phyloP scores from a whole-genome alignment of 2,113 vertebrate species.

The Odontophorus gujanensis region DNA sequence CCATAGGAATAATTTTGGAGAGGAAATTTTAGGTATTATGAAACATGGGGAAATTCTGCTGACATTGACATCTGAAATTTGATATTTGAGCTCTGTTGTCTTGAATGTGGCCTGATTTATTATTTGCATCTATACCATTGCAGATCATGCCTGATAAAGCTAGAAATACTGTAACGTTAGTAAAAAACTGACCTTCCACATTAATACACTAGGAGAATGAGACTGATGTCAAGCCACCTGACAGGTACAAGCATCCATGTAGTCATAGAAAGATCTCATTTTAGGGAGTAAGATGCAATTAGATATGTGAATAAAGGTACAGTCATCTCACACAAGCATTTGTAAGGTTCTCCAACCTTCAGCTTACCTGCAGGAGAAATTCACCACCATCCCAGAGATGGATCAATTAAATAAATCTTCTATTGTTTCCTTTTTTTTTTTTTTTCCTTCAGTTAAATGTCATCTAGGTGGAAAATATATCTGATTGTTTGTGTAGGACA shows the following conservation, averaged over 20 bases:
- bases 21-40: neutral
- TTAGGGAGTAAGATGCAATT: neutral
- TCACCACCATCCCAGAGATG: neutral
- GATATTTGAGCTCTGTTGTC: neutral
- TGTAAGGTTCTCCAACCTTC: neutral
- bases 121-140: neutral
- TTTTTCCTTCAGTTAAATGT: neutral
- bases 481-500: neutral
- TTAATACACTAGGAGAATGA: neutral
- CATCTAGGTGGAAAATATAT: neutral
- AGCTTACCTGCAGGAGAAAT: neutral
- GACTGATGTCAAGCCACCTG: neutral
- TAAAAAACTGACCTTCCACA: neutral
- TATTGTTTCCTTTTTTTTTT: neutral
- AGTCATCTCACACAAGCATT: neutral
- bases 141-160: fast-evolving
- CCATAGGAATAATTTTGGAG: neutral
- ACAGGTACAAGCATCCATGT: neutral
- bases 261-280: neutral
- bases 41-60: neutral
- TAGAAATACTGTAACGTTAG: neutral
- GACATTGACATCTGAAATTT: neutral
- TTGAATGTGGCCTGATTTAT: neutral
- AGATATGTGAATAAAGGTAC: neutral
- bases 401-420: neutral